Conservation (phyloP, 2,113 vertebrate species). For the Phalacrocorax carbo region DNA sequence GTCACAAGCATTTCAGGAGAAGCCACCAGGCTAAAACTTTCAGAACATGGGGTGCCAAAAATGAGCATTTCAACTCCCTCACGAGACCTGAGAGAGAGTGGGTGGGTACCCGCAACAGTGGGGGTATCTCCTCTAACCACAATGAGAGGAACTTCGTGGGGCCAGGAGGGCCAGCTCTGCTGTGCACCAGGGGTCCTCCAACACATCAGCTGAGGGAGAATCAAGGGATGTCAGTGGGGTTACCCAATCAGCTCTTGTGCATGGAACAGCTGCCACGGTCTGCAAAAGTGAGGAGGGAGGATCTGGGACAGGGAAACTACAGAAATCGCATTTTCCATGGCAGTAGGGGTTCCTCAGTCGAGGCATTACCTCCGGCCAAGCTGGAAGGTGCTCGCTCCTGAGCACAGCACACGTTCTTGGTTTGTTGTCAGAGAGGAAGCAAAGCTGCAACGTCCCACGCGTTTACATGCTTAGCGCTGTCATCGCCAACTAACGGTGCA, state of each 20-base stretch:
- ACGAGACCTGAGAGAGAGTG: rapidly evolving
- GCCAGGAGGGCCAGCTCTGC: not conserved
- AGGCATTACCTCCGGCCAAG: not conserved
- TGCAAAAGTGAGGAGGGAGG: not conserved
- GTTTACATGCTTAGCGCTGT: rapidly evolving
- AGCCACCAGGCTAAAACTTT: not conserved
- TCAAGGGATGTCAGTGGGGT: rapidly evolving
- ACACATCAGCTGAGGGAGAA: not conserved
- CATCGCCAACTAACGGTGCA: rapidly evolving
- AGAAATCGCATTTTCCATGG: rapidly evolving
- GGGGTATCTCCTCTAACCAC: no score
- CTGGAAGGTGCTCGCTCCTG: not conserved
- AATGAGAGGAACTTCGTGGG: rapidly evolving
- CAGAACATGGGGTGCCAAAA: not conserved
- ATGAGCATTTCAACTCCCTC: not conserved
- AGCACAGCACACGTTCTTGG: not conserved
- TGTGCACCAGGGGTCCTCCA: not conserved
- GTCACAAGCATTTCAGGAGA: not conserved
- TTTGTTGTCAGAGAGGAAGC: no score
- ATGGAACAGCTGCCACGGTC: rapidly evolving
- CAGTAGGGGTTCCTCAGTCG: not conserved
- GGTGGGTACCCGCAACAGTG: not conserved
- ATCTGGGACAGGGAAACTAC: not conserved
- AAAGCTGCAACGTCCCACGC: not conserved
- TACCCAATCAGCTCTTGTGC: rapidly evolving